Percentiles rank a stretch among this genome's conserved stretches.
These are phyloP conservation scores for Brachymystax lenok DNA, from an alignment of 2,797 vertebrate species.

Conservation along the genomic window DNA sequence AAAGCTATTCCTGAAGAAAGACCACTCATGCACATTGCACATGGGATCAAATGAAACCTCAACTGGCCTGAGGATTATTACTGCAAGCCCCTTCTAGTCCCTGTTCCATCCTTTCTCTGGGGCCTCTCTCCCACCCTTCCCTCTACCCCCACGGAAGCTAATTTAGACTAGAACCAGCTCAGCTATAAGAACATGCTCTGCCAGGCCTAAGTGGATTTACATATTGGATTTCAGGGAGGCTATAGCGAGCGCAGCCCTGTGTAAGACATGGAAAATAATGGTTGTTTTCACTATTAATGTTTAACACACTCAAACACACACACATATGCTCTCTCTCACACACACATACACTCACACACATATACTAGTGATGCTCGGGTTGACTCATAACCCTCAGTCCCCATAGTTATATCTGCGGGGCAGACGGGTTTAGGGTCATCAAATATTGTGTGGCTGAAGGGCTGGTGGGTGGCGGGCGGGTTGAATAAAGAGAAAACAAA, in stretches of 20 bases:
- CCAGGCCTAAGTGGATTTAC: constrained; percentile 77
- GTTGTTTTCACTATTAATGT: constrained; percentile 77
- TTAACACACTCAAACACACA: constrained; percentile 12
- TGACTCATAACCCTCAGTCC: too few species aligned
- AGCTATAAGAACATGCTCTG: too few species aligned
- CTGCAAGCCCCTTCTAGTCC: constrained; percentile 5
- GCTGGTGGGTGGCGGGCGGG: too few species aligned
- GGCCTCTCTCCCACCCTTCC: constrained; percentile 18
- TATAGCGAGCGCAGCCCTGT: constrained; percentile 49
- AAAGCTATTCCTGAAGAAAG: not conserved
- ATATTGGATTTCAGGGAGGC: constrained; percentile 77
- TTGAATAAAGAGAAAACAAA: too few species aligned
- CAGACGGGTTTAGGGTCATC: too few species aligned
- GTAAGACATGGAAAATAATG: constrained; percentile 72
- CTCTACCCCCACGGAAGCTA: too few species aligned
- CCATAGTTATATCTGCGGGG: too few species aligned
- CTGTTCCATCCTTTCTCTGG: constrained; percentile 27
- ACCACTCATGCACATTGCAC: constrained; percentile 36
- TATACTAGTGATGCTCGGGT: too few species aligned
- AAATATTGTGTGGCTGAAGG: too few species aligned
- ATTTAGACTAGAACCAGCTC: too few species aligned
- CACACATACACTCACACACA: constrained; percentile 34
- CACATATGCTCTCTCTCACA: constrained; percentile 35
- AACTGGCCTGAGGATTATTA: constrained; percentile 59
- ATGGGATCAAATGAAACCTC: constrained; percentile 62